phyloP scores from a whole-genome alignment of 2,113 vertebrate species.

The Chrysochloris asiatica region DNA sequence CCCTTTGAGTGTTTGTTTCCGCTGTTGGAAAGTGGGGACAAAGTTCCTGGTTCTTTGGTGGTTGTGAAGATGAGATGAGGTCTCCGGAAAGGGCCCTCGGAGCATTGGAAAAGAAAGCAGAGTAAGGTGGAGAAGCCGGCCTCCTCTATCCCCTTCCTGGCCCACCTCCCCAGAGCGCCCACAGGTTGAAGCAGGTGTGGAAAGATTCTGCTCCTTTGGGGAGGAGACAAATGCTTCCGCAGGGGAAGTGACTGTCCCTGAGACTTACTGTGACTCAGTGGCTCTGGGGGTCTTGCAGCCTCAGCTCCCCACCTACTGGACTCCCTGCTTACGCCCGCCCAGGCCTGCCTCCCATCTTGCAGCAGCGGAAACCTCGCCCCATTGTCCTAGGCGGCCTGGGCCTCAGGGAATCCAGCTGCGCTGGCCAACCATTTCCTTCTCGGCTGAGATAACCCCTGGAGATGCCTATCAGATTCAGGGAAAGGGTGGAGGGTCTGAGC shows the following conservation, averaged over 20 bases:
- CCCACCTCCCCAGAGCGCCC: background rate
- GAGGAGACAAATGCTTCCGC: background rate
- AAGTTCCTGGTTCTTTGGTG: background rate
- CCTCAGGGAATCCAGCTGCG: slow-evolving; percentile 24
- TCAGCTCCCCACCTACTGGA: background rate
- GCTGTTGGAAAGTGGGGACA: background rate
- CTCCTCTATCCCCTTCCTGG: background rate
- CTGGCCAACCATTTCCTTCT: slow-evolving; percentile 43
- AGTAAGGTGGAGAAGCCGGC: background rate
- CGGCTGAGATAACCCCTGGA: slow-evolving; percentile 41
- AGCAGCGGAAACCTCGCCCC: slow-evolving; percentile 41
- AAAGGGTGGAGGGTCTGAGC: slow-evolving; percentile 34
- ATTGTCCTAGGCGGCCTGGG: slow-evolving; percentile 41
- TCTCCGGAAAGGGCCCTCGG: background rate
- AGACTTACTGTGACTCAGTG: background rate
- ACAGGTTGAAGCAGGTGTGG: background rate
- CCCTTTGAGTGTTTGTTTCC: background rate
- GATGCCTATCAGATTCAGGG: slow-evolving; percentile 48
- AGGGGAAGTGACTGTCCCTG: slow-evolving; percentile 43
- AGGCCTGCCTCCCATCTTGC: background rate
- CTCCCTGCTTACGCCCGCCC: background rate
- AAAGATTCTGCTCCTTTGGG: background rate
- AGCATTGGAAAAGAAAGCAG: background rate
- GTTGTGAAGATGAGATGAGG: background rate
- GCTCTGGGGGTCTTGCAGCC: background rate